phyloP scores from a whole-genome alignment of 2,113 vertebrate species.

The Reinhardtius hippoglossoides region DNA sequence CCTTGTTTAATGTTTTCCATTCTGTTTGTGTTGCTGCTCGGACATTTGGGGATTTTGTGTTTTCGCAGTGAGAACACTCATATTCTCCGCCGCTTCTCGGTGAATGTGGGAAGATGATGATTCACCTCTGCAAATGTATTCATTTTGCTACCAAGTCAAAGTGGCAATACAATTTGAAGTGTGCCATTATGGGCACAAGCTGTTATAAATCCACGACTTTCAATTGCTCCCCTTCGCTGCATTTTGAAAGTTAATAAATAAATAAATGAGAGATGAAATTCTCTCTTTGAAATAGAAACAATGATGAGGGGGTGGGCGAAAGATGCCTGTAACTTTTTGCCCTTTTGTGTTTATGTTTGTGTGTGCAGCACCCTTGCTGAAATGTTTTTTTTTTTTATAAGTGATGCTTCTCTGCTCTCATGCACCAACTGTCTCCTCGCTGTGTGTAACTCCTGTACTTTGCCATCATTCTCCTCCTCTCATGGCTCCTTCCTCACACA shows the following conservation, averaged over 20 bases:
- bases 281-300: neutral
- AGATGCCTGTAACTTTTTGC: neutral
- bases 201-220: neutral
- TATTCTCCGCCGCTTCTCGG: constrained; percentile 25
- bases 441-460: constrained; percentile 32
- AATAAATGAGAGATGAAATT: neutral
- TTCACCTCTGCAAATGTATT: constrained; percentile 31
- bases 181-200: neutral
- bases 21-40: neutral
- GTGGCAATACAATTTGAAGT: constrained; percentile 2
- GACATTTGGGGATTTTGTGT: constrained; percentile 1
- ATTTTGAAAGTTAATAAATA: neutral
- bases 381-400: neutral
- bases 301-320: neutral
- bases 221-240: neutral
- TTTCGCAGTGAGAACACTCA: constrained; percentile 15
- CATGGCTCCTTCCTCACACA: constrained; percentile 54
- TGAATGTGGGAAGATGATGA: constrained; percentile 22
- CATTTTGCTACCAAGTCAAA: constrained; percentile 16
- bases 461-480: constrained; percentile 45
- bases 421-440: constrained; percentile 27
- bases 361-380: neutral
- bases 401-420: constrained; percentile 7
- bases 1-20: neutral
- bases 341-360: neutral